Evolutionary conservation across 2,888 invertebrate species (phyloP), one percentile per base, ranked within the genome.

Genomic region (Octodonta nipae): DNA sequence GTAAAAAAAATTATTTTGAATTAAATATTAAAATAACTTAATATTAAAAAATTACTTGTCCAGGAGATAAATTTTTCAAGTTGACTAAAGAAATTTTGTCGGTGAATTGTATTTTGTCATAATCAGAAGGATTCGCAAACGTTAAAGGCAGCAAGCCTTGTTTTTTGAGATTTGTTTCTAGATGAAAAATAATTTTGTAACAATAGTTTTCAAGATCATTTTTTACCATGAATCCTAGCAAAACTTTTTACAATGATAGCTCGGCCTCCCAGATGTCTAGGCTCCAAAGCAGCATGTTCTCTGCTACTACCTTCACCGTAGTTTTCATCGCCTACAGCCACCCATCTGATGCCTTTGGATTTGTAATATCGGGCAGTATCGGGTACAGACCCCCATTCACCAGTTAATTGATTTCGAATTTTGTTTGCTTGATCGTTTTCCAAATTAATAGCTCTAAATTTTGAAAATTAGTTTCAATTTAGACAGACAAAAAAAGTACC

Each of bases 211-310:
- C n/a, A n/a, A n/a, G n/a, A n/a, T n/a, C n/a, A n/a, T n/a, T n/a
- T n/a, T n/a, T n/a, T n/a, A n/a, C n/a, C 98, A 67, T 98, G 98
- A 58, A 98, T 98, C 57, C 98, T 81, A 26, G 98, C 98, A 63
- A 99, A 98, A 30, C 92, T 92, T 67, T 96, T 96, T 44, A 93
- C 92, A 58, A 98, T 98, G 58, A 98, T 95, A 42, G 96, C 98
- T 22, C 91, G 70, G 1, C 93, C 98, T 27, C 86, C 86, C 28
- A 87, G 70, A 60, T 96, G 96, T 34, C 98, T 67, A 1, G 98
- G 98, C 64, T 99, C 98, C 26, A 98, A 70, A 35, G 98, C 98
- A 45, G 98, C 98, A 67, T 98, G 98, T 66, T 99, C 98, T 61
- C 98, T 74, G 37, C 81, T 81, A 46, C 83, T 83, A 42, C 91